A percentile compares a stretch with the other conserved stretches of the same genome.
These are phyloP conservation scores for Heliconius nattereri DNA, from an alignment of 1,140 invertebrate species.

Conservation along the genomic window DNA sequence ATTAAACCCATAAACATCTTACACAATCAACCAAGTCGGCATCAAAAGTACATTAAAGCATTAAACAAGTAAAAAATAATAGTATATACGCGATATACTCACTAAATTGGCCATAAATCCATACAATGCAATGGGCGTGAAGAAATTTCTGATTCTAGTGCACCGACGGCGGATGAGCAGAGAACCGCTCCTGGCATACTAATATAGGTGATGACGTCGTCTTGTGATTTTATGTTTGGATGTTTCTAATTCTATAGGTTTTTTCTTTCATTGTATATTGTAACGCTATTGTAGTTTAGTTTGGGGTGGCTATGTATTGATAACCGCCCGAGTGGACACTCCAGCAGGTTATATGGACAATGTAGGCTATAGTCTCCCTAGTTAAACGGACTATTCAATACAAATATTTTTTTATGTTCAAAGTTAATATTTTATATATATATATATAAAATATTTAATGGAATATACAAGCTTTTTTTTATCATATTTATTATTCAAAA, in stretches of 20 bases:
- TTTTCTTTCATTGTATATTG: not conserved
- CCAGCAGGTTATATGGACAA: no score
- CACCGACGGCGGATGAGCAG: constrained; percentile 9
- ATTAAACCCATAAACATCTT: not conserved
- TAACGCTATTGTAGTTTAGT: not conserved
- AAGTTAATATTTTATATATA: no score
- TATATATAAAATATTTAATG: no score
- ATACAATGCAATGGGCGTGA: constrained; percentile 11
- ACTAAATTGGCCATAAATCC: constrained; percentile 12
- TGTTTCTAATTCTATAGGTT: not conserved
- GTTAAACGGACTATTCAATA: no score
- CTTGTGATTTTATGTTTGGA: not conserved
- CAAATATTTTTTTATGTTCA: no score
- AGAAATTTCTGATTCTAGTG: constrained; percentile 12
- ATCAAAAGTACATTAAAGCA: not conserved
- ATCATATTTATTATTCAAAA: no score
- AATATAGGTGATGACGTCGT: not conserved
- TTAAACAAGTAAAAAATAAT: not conserved
- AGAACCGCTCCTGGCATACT: not conserved
- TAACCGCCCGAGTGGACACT: no score
- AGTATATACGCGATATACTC: not conserved
- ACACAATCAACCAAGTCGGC: not conserved
- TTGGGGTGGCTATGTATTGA: not conserved
- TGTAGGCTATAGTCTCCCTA: no score
- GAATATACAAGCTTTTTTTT: no score